Evolutionary conservation across 2,113 vertebrate species (phyloP).

Genomic region (Microtus montanus): DNA sequence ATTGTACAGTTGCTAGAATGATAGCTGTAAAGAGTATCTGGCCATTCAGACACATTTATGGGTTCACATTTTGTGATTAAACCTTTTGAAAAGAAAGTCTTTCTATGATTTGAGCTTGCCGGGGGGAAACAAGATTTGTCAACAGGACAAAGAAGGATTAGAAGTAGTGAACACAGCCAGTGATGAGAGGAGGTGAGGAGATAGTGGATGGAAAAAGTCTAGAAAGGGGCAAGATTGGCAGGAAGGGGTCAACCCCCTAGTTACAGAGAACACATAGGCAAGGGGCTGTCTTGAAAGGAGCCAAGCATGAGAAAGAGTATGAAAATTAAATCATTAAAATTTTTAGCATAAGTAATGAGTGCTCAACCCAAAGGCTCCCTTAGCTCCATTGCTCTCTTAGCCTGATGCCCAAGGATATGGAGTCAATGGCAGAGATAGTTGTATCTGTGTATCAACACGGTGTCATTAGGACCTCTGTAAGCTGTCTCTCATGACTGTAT

Average conservation of each 20-base stretch:
- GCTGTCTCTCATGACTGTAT: not conserved
- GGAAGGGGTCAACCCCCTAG: not conserved
- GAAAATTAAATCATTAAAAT: not conserved
- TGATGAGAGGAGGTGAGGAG: not conserved
- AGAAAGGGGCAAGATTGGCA: not conserved
- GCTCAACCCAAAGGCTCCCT: not conserved
- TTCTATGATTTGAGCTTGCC: slow-evolving; percentile 11
- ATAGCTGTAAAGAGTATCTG: not conserved
- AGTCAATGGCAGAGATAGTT: not conserved
- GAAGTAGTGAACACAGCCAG: not conserved
- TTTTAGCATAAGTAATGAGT: not conserved
- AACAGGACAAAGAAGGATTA: not conserved
- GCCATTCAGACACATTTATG: not conserved
- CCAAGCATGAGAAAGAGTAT: not conserved
- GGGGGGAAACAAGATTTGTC: not conserved
- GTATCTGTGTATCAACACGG: not conserved
- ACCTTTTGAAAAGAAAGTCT: not conserved
- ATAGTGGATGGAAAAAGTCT: not conserved
- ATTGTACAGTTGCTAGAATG: slow-evolving; percentile 58
- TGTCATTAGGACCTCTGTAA: not conserved
- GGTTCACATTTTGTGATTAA: slow-evolving; percentile 15
- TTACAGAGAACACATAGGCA: not conserved
- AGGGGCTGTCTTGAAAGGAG: slow-evolving; percentile 2
- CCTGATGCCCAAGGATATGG: not conserved
- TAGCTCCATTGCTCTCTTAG: not conserved